Evolutionary conservation across 2,888 invertebrate species (phyloP), one percentile per base, ranked within the genome.

Genomic region (Hydropsyche betteni): DNA sequence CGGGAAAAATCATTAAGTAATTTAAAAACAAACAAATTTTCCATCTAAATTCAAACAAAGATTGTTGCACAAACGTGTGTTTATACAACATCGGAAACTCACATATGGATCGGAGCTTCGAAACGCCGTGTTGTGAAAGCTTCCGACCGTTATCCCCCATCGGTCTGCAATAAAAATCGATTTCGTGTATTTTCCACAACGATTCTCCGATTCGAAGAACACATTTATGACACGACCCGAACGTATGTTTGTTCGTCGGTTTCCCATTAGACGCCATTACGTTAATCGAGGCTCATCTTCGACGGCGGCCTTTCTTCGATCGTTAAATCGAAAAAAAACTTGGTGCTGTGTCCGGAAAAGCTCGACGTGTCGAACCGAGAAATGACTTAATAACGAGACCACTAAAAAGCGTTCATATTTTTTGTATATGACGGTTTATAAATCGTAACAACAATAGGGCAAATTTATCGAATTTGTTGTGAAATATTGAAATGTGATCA

Each of bases 221-320:
- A 64, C 74, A 68, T 74, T 74, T 74, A 74, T 55, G 74, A 74
- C 34, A 16, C 24, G 10, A 61, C 12, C 34, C 12, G 34, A n/a
- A 36, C 34, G 61, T 61, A 12, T 61, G 64, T 64, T 36, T 64
- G 64, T 64, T 36, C 64, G 36, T 64, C 36, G 64, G 68, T 68
- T 75, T 77, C 61, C 76, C 74, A 77, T 76, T 74, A 76, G 70
- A 74, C 70, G 68, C 61, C 76, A 76, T 76, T 76, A 76, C 68
- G 12, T 70, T 76, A 74, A 76, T 76, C 68, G 64, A 24, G 64
- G 36, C 36, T 36, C 64, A 64, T 24, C 24, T 64, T 34, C 64
- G 64, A 72, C 38, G 51, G 10, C 44, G 38, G 52, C 72, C 55
- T 64, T 71, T 14, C 68, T 76, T 77, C 75, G 75, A 77, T 55